phyloP scores from a whole-genome alignment of 2,113 vertebrate species.

The Myiozetetes cayanensis region DNA sequence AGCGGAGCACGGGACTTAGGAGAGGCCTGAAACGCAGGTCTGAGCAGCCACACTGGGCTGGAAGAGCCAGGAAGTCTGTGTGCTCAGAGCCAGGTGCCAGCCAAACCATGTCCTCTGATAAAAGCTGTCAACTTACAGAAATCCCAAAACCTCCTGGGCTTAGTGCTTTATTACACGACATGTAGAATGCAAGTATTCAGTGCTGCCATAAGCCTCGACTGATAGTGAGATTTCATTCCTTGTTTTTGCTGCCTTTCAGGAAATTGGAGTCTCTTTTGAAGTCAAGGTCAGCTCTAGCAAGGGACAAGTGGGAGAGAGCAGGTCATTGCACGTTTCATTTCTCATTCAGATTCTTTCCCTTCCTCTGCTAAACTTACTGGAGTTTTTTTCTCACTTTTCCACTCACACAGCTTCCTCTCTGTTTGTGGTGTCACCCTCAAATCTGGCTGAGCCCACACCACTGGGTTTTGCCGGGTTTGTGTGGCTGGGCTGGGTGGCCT shows the following conservation, averaged over 20 bases:
- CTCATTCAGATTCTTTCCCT: not conserved
- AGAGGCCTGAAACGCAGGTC: fast-evolving
- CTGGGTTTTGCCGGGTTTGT: not conserved
- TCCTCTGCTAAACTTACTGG: not conserved
- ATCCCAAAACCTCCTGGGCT: not conserved
- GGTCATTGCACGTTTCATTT: not conserved
- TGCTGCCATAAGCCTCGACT: not conserved
- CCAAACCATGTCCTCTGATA: not conserved
- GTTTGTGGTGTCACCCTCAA: fast-evolving
- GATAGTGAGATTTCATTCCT: not conserved
- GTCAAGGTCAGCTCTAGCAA: not conserved
- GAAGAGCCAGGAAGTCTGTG: not conserved
- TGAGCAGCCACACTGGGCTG: not conserved
- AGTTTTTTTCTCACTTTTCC: not conserved
- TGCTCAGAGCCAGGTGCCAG: not conserved
- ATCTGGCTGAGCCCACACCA: fast-evolving
- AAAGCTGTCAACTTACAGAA: not conserved
- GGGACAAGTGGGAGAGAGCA: too few species aligned
- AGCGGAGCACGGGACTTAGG: fast-evolving
- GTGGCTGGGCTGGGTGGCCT: not conserved
- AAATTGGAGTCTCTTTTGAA: not conserved
- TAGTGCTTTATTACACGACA: not conserved
- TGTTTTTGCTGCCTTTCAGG: not conserved
- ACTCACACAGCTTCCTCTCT: not conserved
- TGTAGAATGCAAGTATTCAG: not conserved